These are phyloP conservation scores for Chaenodraco wilsoni DNA, from an alignment of 2,797 vertebrate species.

Conservation along the genomic window DNA sequence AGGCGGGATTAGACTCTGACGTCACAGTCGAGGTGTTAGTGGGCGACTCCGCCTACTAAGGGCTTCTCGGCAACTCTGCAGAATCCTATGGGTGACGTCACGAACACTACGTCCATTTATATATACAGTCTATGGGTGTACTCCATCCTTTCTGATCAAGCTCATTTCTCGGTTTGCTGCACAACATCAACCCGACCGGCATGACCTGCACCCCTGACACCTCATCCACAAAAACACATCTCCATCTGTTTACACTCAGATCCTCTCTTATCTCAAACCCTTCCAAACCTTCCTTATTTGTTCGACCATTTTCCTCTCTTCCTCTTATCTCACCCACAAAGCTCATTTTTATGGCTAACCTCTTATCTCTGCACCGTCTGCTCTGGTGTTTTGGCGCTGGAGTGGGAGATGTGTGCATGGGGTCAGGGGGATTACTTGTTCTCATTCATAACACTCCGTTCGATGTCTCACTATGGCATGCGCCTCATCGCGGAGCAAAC, in stretches of 20 bases:
- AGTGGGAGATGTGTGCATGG: slow-evolving; percentile 31
- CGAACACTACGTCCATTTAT: too few species aligned
- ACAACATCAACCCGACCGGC: slow-evolving; percentile 36
- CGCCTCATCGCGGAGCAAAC: too few species aligned
- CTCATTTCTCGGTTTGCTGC: slow-evolving; percentile 60
- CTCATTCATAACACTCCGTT: too few species aligned
- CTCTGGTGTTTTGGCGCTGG: slow-evolving; percentile 47
- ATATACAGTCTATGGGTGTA: slow-evolving; percentile 15
- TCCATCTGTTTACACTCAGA: slow-evolving; percentile 44
- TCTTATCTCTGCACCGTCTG: slow-evolving; percentile 54
- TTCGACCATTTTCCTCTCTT: slow-evolving; percentile 39
- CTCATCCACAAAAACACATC: slow-evolving; percentile 39
- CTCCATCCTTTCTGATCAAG: slow-evolving; percentile 42
- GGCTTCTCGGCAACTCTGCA: too few species aligned
- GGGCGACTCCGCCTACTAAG: too few species aligned
- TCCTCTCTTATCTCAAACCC: slow-evolving; percentile 47
- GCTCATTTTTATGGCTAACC: slow-evolving; percentile 48
- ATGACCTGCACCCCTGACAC: slow-evolving; percentile 37
- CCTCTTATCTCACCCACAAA: slow-evolving; percentile 45
- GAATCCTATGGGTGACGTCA: too few species aligned
- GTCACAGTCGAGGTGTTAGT: too few species aligned
- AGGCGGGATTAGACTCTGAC: too few species aligned
- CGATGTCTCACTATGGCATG: too few species aligned
- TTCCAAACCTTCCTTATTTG: slow-evolving; percentile 41
- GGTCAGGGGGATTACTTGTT: slow-evolving; percentile 33